These are phyloP conservation scores for Poeciliopsis retropinna DNA, from an alignment of 2,113 vertebrate genomes.

Conservation along the genomic window DNA sequence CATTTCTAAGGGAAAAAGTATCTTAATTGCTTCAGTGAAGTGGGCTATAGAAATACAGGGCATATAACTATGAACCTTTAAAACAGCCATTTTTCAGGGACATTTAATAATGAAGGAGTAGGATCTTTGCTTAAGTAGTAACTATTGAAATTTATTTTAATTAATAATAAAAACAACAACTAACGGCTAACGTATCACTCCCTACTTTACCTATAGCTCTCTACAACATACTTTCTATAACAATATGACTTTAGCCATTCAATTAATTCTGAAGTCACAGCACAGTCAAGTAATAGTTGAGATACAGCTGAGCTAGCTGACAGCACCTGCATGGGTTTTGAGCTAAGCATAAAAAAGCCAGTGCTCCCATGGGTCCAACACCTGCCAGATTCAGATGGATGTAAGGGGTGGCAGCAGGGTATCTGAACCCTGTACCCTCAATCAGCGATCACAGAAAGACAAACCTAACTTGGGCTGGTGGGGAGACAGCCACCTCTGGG, in stretches of 20 bases:
- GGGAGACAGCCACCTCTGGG: constrained; percentile 60
- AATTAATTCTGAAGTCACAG: constrained; percentile 26
- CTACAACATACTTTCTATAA: neutral
- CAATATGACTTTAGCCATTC: constrained; percentile 20
- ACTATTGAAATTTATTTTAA: neutral
- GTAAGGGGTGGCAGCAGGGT: constrained; percentile 44
- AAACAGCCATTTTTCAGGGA: neutral
- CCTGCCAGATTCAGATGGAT: constrained; percentile 64
- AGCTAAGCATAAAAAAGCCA: constrained; percentile 40
- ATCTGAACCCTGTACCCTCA: constrained; percentile 34
- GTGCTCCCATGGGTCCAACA: constrained; percentile 55
- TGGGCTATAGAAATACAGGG: neutral
- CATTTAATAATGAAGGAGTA: neutral
- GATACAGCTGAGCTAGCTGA: constrained; percentile 52
- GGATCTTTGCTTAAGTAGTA: no score
- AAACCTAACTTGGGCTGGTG: constrained; percentile 45
- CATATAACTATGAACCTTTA: neutral
- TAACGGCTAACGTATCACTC: neutral
- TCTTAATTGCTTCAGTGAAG: neutral
- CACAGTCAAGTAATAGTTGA: constrained; percentile 31
- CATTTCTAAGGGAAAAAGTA: neutral
- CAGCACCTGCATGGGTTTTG: constrained; percentile 55
- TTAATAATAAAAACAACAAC: neutral
- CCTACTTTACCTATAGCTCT: neutral
- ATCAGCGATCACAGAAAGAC: constrained; percentile 39